Base-by-base conservation (phyloP, 1,140 invertebrate genomes). In the Drosophila albomicans region DNA sequence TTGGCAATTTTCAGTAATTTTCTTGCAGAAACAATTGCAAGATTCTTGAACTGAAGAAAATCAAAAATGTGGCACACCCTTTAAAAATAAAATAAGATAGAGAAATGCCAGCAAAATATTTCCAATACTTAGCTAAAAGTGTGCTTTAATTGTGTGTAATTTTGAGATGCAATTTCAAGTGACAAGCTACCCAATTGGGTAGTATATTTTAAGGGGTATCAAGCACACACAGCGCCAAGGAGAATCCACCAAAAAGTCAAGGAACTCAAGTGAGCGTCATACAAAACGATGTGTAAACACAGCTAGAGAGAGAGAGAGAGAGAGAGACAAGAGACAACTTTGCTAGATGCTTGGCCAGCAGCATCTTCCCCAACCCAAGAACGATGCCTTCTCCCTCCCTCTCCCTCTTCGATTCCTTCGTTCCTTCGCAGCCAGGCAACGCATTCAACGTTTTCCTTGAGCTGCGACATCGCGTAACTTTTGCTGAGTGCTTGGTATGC, bases 1-100 rank as follows among this genome's bases (percentile, higher is more conserved):
- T 88, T 80, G 84, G 73, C 77, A 88, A 84, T 87, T 87, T 87
- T 72, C 67, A 71, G 81, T 71, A 85, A 86, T 86, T 81, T 86
- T 80, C 84, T 72, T 75, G 70, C 85, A 80, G 84, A 84, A 82
- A 87, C 77, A 82, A 62, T 68, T 61, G 56, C 64, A 32, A 65
- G 35, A 28, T 38, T 67, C 3, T 25, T 25, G 20, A 25, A 35
- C 49, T 10, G 25, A 73, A 69, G 49, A 84, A 66, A 68, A 68
- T 48, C 76, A 68, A 63, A 73, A 68, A 52, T 52, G 32, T 35
- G 8, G 6, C 10, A 56, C 0, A 0, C 8, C 7, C 5, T 25
- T 25, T 25, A 25, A 25, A 25, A 5, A 2, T 6, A 13, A 20
- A 67, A 10, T 61, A 43, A 1, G n/a, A 43, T 3, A 13, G 5